Conservation (phyloP, 1,140 invertebrate species). For the Popillia japonica region DNA sequence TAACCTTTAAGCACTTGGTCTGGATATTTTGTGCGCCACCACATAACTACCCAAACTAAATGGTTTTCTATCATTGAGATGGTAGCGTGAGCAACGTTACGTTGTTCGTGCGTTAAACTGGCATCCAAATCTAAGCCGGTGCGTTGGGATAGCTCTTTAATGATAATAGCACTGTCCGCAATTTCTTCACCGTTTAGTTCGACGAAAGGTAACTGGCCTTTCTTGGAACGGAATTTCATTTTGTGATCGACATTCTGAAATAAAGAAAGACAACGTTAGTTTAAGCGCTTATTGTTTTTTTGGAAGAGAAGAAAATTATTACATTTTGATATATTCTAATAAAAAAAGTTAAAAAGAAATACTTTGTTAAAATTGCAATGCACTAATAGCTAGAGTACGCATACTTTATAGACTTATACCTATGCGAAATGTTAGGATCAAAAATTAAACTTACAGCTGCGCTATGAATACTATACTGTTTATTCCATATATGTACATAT, state of each 20-base stretch:
- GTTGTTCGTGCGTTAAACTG: constrained; percentile 81
- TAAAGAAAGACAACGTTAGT: constrained; percentile 42
- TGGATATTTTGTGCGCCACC: constrained; percentile 88
- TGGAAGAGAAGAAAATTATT: too few relatives aligned
- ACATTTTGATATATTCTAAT: too few relatives aligned
- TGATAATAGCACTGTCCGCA: constrained; percentile 87
- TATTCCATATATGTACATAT: too few relatives aligned
- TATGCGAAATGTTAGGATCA: too few relatives aligned
- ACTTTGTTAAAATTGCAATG: too few relatives aligned
- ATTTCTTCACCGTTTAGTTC: constrained; percentile 94
- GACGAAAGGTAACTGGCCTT: constrained; percentile 90
- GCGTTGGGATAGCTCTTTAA: constrained; percentile 83
- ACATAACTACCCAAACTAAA: constrained; percentile 86
- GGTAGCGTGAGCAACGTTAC: constrained; percentile 89
- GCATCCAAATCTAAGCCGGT: constrained; percentile 85
- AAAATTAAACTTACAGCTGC: too few relatives aligned
- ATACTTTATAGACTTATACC: too few relatives aligned
- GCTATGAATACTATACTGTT: too few relatives aligned
- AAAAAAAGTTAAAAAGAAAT: too few relatives aligned
- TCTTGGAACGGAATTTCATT: constrained; percentile 91
- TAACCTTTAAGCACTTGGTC: constrained; percentile 88
- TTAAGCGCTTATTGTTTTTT: too few relatives aligned
- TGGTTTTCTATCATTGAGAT: constrained; percentile 96
- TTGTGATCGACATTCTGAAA: constrained; percentile 94
- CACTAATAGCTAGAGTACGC: too few relatives aligned